These are phyloP conservation scores for Glandiceps talaboti DNA, from an alignment of 53 echinoderm and acorn worm genomes.

Conservation along the genomic window DNA sequence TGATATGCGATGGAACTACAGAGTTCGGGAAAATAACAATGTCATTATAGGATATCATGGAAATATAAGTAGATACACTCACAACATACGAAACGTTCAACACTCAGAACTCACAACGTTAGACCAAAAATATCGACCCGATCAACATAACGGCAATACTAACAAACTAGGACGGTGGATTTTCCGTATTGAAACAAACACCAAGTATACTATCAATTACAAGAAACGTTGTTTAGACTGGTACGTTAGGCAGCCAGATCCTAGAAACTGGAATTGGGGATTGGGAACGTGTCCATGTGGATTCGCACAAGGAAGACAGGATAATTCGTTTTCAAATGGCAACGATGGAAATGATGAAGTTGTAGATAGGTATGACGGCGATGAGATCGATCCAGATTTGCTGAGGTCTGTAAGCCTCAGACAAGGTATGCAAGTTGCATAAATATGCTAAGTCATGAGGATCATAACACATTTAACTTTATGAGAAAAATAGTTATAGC, in stretches of 20 bases:
- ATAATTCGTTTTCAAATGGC: slow-evolving; percentile 14
- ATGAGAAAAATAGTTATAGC: too few relatives aligned
- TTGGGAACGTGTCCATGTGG: slow-evolving; percentile 80
- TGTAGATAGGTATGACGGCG: not conserved
- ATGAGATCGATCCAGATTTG: not conserved
- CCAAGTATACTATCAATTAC: slow-evolving; percentile 45
- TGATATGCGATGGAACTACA: not conserved
- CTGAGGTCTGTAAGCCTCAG: not conserved
- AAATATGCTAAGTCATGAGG: too few relatives aligned
- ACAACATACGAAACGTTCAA: not conserved
- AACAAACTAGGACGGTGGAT: slow-evolving; percentile 63
- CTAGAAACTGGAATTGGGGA: slow-evolving; percentile 38
- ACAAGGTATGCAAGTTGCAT: not conserved
- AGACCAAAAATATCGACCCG: slow-evolving; percentile 19
- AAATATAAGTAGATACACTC: not conserved
- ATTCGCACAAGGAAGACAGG: slow-evolving; percentile 48
- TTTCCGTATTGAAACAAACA: slow-evolving; percentile 64
- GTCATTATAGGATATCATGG: not conserved
- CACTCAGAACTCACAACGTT: not conserved
- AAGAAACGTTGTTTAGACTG: slow-evolving; percentile 61
- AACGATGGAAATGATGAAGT: not conserved
- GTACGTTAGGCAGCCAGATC: slow-evolving; percentile 52
- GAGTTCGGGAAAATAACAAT: not conserved
- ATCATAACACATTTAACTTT: too few relatives aligned
- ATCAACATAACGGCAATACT: slow-evolving; percentile 26